These are phyloP conservation scores for Alligator mississippiensis DNA, from an alignment of 2,113 vertebrate species.

Conservation along the genomic window DNA sequence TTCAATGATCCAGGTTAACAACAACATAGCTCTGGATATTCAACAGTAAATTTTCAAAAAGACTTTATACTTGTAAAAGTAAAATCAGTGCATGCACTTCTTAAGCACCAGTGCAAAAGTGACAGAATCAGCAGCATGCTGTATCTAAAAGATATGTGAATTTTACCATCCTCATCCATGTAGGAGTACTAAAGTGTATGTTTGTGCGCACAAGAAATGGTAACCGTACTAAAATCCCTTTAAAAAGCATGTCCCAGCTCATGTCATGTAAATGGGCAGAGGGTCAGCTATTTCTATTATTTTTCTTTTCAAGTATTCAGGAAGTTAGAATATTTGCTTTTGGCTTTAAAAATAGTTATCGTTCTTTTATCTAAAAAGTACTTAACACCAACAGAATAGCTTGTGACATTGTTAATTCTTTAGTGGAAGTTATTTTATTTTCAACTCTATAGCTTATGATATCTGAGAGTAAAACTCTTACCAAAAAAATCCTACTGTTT, in stretches of 20 bases:
- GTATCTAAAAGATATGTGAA: not conserved
- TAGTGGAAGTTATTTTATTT: not conserved
- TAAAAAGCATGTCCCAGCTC: not conserved
- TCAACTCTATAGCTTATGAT: not conserved
- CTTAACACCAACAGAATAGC: not conserved
- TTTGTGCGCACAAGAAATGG: not conserved
- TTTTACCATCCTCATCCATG: not conserved
- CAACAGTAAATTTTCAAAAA: constrained; percentile 13
- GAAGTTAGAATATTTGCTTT: not conserved
- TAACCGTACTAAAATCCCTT: constrained; percentile 11
- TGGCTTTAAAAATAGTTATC: not conserved
- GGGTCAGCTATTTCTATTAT: not conserved
- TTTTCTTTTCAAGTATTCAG: constrained; percentile 47
- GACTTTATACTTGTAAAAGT: not conserved
- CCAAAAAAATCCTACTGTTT: not conserved
- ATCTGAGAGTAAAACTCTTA: not conserved
- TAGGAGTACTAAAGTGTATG: not conserved
- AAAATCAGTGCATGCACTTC: not conserved
- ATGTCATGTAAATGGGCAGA: constrained; percentile 15
- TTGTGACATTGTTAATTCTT: not conserved
- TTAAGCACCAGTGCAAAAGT: not conserved
- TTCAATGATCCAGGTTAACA: not conserved
- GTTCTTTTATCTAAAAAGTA: not conserved
- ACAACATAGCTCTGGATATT: constrained; percentile 12
- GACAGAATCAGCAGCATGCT: not conserved